Percentiles rank a stretch among this genome's conserved stretches.
phyloP scores from a whole-genome alignment of 2,888 invertebrate genomes.

The Thalpophila matura region DNA sequence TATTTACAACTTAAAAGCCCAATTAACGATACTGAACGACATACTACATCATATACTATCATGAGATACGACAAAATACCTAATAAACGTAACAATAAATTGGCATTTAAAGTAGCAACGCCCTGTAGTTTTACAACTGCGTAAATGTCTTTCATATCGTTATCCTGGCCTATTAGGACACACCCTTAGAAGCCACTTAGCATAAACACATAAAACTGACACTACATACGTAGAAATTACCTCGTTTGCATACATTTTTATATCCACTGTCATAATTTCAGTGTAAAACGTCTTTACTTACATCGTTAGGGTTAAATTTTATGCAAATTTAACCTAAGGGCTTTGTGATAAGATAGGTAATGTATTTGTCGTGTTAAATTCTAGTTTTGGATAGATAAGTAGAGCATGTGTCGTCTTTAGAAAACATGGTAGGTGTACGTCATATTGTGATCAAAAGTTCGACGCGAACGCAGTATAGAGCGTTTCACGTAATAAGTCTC shows the following conservation, averaged over 20 bases:
- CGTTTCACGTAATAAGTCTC: too few species aligned
- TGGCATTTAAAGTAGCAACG: constrained; percentile 37
- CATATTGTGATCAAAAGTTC: neutral
- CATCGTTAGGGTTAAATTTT: constrained; percentile 50
- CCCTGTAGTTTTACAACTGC: constrained; percentile 24
- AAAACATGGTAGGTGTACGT: neutral
- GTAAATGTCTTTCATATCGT: constrained; percentile 26
- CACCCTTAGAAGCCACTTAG: constrained; percentile 32
- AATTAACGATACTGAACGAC: constrained; percentile 19
- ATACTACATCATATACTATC: constrained; percentile 1
- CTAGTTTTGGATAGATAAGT: constrained; percentile 4
- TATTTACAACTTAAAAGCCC: constrained; percentile 16
- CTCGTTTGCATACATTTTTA: constrained; percentile 66
- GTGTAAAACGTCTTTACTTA: constrained; percentile 54
- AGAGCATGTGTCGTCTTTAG: neutral
- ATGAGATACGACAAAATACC: constrained; percentile 19
- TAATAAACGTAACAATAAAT: constrained; percentile 41
- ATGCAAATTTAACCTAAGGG: constrained; percentile 60
- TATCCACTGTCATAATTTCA: constrained; percentile 63
- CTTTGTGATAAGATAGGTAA: constrained; percentile 53
- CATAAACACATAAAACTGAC: constrained; percentile 50
- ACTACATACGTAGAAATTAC: constrained; percentile 58
- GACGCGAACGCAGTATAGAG: too few species aligned
- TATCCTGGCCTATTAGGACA: constrained; percentile 12
- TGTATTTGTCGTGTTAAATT: constrained; percentile 39